Conservation (phyloP, 2,888 invertebrate genomes). For the Lasioglossum figueresi region DNA sequence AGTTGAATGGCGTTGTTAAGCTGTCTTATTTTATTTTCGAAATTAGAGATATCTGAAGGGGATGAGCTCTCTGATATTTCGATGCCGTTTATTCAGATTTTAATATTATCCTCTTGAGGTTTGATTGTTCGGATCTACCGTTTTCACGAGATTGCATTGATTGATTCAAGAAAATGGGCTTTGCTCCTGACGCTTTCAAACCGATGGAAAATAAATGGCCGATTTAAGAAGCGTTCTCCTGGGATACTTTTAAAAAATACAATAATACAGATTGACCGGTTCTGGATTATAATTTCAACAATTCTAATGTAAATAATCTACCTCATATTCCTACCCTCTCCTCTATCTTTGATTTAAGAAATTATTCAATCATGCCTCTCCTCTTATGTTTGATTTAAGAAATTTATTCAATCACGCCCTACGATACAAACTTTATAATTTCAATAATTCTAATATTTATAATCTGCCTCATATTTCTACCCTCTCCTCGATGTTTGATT, state of each 20-base stretch:
- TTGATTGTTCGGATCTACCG: not conserved
- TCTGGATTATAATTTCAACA: not conserved
- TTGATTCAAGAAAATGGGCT: not conserved
- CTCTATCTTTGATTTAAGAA: too few relatives aligned
- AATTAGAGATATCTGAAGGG: not conserved
- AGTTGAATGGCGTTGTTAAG: not conserved
- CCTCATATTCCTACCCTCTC: too few relatives aligned
- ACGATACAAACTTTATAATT: too few relatives aligned
- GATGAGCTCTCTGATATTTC: not conserved
- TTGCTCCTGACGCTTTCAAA: not conserved
- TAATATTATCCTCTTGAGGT: not conserved
- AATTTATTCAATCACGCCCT: too few relatives aligned
- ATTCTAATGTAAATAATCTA: too few relatives aligned
- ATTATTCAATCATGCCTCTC: too few relatives aligned
- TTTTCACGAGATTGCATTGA: not conserved
- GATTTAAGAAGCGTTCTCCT: not conserved
- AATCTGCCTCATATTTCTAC: too few relatives aligned
- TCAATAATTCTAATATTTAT: too few relatives aligned
- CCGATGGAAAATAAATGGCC: not conserved
- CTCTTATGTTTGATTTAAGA: too few relatives aligned
- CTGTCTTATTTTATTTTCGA: not conserved
- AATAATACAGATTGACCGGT: not conserved
- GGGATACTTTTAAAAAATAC: not conserved
- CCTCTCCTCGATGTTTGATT: too few relatives aligned
- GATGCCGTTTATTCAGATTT: not conserved